These are phyloP conservation scores for Saimiri boliviensis DNA, from an alignment of 2,113 vertebrate species.

Conservation along the genomic window DNA sequence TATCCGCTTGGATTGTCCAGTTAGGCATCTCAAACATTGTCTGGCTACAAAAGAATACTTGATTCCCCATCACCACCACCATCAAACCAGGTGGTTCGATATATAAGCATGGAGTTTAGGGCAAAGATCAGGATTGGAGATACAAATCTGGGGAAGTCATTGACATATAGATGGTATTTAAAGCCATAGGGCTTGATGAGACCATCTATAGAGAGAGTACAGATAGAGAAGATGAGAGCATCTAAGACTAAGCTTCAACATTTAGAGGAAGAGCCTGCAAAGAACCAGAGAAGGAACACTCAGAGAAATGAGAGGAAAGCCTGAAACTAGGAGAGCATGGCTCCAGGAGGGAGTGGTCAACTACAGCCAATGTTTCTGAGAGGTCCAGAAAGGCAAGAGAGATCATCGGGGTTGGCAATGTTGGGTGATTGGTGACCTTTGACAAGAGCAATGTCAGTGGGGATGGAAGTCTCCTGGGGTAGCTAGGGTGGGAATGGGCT, in stretches of 20 bases:
- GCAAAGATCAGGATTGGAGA: not conserved
- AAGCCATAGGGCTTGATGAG: not conserved
- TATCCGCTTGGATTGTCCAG: not conserved
- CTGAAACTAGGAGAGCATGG: not conserved
- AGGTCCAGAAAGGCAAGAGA: not conserved
- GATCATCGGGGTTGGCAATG: not conserved
- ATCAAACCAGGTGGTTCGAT: not conserved
- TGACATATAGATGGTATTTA: not conserved
- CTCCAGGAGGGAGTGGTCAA: not conserved
- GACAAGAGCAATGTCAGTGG: not conserved
- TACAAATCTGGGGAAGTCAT: not conserved
- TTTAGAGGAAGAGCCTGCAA: not conserved
- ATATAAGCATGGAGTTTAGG: not conserved
- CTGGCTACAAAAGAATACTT: conserved; percentile 12
- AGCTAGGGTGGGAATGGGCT: not conserved
- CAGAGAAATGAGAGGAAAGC: not conserved
- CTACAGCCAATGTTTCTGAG: not conserved
- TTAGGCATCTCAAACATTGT: not conserved
- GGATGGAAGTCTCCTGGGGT: not conserved
- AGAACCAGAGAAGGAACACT: not conserved
- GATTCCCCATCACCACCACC: not conserved
- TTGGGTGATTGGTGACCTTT: not conserved
- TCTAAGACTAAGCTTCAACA: not conserved
- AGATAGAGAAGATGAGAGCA: not conserved
- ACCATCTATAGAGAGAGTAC: conserved; percentile 12